Base-by-base conservation (phyloP, 92 coral and sea anemone species). In the Galaxea fascicularis region DNA sequence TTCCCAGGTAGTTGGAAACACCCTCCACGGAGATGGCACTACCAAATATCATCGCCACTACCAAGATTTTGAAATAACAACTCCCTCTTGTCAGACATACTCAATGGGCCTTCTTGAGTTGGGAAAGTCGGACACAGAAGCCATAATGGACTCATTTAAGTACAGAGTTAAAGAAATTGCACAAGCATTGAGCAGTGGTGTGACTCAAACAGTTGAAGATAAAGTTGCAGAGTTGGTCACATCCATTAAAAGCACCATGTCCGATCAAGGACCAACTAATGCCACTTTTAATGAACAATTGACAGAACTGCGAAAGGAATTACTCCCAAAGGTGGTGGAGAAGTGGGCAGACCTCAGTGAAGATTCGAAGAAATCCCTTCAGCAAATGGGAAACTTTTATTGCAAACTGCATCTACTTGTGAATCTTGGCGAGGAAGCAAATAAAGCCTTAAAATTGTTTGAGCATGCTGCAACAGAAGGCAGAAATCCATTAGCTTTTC, bases 381-480 rank as follows among this genome's bases (percentile, higher is more conserved):
- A 85, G 67, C 54, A 85, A 76, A 85, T 85, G 88, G 82, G 88
- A 49, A 85, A 85, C 71, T 66, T 25, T 77, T n/a, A n/a, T n/a
- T n/a, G n/a, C n/a, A n/a, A n/a, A n/a, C n/a, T n/a, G n/a, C n/a
- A n/a, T n/a, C n/a, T 84, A 46, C 82, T 84, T 62, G 83, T 85
- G 4, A 85, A 85, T 63, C 73, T 85, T 31, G 88, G 68, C 22
- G 62, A 85, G 31, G 77, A 85, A 47, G 88, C 77, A 74, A 85
- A 76, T 69, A 76, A 85, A 51, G 76, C 75, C 65, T 60, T 76
- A 60, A 85, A 85, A 52, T 47, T 85, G 87, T 83, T 72, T 83
- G 87, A 83, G 44, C 77, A 83, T 56, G 70, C 70, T 58, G 88
- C 88, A 72, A 66, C 88, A 64, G 88, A 71, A 73, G 80, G 78